These are phyloP conservation scores for Diaphora mendica DNA, from an alignment of 2,888 invertebrate genomes.

Conservation along the genomic window DNA sequence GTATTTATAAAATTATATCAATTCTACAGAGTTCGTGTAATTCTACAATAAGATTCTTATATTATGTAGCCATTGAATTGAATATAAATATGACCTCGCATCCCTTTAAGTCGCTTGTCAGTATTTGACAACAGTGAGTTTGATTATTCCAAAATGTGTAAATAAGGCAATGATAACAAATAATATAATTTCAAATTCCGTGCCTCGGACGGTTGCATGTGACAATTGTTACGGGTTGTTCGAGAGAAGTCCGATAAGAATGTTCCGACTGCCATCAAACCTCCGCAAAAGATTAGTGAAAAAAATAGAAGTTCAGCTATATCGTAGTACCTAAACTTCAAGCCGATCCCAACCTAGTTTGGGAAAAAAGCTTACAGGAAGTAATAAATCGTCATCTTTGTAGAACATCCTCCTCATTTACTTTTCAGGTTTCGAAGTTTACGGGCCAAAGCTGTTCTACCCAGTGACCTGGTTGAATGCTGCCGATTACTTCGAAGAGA, in stretches of 20 bases:
- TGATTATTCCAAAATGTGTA: neutral
- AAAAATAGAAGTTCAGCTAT: too few species aligned
- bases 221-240: too few species aligned
- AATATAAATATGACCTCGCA: neutral
- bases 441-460: slow-evolving; percentile 52
- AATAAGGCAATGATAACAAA: too few species aligned
- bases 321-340: too few species aligned
- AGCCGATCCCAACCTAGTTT: too few species aligned
- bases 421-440: slow-evolving; percentile 85
- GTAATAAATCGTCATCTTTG: neutral
- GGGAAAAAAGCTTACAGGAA: too few species aligned
- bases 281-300: too few species aligned
- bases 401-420: neutral
- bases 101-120: neutral
- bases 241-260: too few species aligned
- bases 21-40: neutral
- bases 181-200: too few species aligned
- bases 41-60: neutral
- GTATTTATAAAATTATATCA: neutral
- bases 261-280: too few species aligned
- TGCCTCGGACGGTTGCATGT: too few species aligned
- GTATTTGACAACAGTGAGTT: too few species aligned
- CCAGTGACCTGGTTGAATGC: slow-evolving; percentile 68
- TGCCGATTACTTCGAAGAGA: slow-evolving; percentile 85
- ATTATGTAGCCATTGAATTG: neutral